Conservation (phyloP, 2,888 invertebrate species). For the Amphimallon solstitiale region DNA sequence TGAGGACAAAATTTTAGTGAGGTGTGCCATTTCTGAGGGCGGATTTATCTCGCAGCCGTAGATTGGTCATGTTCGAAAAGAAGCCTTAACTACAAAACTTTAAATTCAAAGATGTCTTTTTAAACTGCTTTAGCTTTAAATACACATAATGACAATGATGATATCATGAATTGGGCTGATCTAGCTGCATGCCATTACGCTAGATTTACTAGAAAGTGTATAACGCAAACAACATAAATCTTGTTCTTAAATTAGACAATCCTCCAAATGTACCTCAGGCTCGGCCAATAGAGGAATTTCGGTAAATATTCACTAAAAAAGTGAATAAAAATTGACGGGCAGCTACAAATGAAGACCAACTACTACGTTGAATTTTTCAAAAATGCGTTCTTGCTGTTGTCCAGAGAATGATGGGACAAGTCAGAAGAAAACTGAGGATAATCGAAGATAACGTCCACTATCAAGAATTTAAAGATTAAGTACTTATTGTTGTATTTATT, state of each 20-base stretch:
- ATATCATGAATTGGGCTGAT: background rate
- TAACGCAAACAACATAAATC: background rate
- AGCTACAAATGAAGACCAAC: background rate
- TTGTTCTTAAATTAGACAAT: no score
- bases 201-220: background rate
- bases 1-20: no score
- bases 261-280: no score
- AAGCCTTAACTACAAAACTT: no score
- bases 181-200: slow-evolving; percentile 1
- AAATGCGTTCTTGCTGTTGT: background rate
- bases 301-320: background rate
- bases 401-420: background rate
- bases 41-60: no score
- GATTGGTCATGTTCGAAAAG: no score
- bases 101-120: background rate
- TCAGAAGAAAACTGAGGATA: background rate
- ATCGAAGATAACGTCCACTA: slow-evolving; percentile 2
- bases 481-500: no score
- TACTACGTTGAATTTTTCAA: background rate
- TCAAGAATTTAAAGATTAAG: background rate
- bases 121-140: background rate
- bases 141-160: background rate
- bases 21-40: no score
- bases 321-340: background rate
- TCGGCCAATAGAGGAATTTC: background rate